Evolutionary conservation across 2,797 vertebrate genomes (phyloP).

Genomic region (Dicrostonyx torquatus): DNA sequence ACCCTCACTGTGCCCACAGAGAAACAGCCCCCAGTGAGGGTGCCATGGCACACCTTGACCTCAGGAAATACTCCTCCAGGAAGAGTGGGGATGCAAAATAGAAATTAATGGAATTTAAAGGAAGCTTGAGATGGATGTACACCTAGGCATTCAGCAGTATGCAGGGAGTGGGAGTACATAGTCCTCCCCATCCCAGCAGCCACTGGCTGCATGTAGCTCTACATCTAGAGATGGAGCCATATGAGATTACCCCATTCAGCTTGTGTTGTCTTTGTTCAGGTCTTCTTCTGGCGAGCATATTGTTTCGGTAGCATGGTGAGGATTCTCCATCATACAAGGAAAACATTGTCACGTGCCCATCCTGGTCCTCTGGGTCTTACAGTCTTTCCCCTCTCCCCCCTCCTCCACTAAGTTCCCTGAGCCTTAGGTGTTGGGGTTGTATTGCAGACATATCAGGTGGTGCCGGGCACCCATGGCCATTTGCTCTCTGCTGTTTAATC

Average conservation of each 20-base stretch:
- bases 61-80: not conserved
- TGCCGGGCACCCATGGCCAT: not conserved
- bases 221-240: too few species aligned
- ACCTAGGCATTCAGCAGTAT: accelerated
- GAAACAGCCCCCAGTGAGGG: not conserved
- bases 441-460: not conserved
- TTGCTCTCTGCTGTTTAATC: not conserved
- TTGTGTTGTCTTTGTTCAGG: not conserved
- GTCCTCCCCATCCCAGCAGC: not conserved
- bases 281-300: not conserved
- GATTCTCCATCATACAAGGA: not conserved
- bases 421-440: not conserved
- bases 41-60: accelerated
- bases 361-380: not conserved
- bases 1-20: accelerated
- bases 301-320: not conserved
- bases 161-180: accelerated
- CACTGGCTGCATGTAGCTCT: not conserved
- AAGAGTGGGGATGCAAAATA: not conserved
- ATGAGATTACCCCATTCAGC: too few species aligned
- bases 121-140: accelerated
- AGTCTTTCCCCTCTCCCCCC: accelerated
- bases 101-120: not conserved
- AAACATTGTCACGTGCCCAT: not conserved
- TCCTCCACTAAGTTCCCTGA: not conserved